phyloP scores from a whole-genome alignment of 2,797 vertebrate genomes.

The Gobionotothen gibberifrons region DNA sequence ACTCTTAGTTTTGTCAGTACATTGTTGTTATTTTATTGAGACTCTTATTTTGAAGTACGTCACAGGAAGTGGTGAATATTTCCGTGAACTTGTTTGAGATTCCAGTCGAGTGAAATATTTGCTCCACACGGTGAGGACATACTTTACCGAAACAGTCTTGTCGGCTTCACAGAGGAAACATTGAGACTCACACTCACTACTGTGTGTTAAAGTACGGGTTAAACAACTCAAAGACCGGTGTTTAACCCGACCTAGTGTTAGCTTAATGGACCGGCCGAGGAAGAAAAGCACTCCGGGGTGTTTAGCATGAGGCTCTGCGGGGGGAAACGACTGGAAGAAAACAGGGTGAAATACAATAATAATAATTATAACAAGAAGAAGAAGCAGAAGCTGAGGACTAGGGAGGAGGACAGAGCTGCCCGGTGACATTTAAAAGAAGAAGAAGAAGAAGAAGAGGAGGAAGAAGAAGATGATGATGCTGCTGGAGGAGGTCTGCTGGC shows the following conservation, averaged over 20 bases:
- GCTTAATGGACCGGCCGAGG: conserved; percentile 53
- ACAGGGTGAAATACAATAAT: background rate
- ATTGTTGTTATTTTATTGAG: background rate
- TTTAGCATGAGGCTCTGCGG: conserved; percentile 47
- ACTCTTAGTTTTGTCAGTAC: background rate
- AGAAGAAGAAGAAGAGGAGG: background rate
- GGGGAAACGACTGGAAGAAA: conserved; percentile 30
- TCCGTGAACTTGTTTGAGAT: background rate
- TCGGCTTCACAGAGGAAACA: background rate
- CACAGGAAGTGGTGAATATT: background rate
- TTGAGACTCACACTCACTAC: fast-evolving
- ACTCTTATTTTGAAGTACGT: conserved; percentile 36
- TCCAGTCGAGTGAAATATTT: background rate
- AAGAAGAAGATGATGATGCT: conserved; percentile 28
- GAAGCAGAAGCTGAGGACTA: background rate
- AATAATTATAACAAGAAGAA: background rate
- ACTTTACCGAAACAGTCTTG: background rate
- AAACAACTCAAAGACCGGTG: fast-evolving
- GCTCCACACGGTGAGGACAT: background rate
- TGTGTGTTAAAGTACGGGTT: background rate
- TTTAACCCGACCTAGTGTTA: background rate
- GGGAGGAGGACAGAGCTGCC: background rate
- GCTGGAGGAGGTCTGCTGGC: conserved; percentile 56
- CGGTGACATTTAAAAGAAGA: conserved; percentile 33
- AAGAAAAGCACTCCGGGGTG: conserved; percentile 32